A percentile compares a stretch with the other conserved stretches of the same genome.
Evolutionary conservation across 2,113 vertebrate species (phyloP).

Genomic region (Dicrurus megarhynchus): DNA sequence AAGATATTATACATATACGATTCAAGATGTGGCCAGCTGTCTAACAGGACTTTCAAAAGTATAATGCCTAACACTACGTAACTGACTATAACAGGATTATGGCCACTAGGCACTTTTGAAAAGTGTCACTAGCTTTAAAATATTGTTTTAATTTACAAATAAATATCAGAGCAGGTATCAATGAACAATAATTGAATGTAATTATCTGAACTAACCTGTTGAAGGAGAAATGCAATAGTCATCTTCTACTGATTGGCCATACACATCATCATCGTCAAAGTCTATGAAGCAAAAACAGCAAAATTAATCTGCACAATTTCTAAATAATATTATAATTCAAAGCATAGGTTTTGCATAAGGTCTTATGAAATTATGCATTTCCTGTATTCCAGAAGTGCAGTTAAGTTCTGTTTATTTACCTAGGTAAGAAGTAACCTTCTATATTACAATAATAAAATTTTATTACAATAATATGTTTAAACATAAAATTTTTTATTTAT

Average conservation of each 20-base stretch:
- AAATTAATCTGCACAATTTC: background rate
- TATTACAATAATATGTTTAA: background rate
- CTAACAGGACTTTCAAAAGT: background rate
- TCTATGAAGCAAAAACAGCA: conserved; percentile 74
- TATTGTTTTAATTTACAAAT: background rate
- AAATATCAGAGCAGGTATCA: background rate
- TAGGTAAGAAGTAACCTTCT: background rate
- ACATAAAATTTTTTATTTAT: background rate
- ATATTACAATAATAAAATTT: background rate
- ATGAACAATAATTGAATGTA: background rate
- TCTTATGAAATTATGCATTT: background rate
- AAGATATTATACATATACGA: rapidly evolving
- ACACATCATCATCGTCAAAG: conserved; percentile 96
- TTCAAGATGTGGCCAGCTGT: background rate
- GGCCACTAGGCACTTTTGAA: background rate
- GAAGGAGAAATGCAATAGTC: conserved; percentile 98
- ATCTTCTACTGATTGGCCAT: conserved; percentile 96
- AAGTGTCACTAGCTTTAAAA: background rate
- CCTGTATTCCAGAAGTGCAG: background rate
- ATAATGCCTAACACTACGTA: background rate
- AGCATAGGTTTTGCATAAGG: background rate
- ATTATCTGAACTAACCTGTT: conserved; percentile 83
- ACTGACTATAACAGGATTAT: background rate
- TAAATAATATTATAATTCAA: background rate
- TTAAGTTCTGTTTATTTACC: background rate